These are phyloP conservation scores for Melipona bicolor DNA, from an alignment of 2,888 invertebrate genomes.

Conservation along the genomic window DNA sequence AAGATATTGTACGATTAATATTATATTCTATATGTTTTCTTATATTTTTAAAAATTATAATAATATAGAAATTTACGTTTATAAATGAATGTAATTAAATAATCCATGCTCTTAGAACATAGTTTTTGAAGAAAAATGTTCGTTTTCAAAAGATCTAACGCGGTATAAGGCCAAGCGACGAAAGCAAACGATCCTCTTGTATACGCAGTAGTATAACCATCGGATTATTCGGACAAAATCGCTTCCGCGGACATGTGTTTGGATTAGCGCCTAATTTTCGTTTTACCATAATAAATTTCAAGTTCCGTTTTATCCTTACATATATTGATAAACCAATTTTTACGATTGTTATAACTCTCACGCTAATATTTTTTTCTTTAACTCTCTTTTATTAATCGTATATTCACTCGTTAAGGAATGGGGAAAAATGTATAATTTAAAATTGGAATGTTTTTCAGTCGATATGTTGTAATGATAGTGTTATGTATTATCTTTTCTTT, in stretches of 20 bases:
- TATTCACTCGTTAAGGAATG: not conserved
- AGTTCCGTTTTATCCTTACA: not conserved
- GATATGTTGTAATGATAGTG: not conserved
- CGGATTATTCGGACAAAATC: constrained; percentile 5
- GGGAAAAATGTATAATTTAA: not conserved
- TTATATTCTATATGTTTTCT: no score
- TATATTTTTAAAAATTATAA: no score
- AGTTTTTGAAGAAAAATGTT: not conserved
- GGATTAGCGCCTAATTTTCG: not conserved
- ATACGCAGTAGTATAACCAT: not conserved
- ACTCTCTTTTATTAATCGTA: not conserved
- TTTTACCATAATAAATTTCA: not conserved
- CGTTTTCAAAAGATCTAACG: not conserved
- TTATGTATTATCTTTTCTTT: not conserved
- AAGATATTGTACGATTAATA: no score
- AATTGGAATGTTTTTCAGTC: not conserved
- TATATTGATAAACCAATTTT: not conserved
- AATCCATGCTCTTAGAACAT: no score
- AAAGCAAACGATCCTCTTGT: no score
- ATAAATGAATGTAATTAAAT: no score
- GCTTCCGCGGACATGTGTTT: not conserved
- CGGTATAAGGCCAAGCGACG: not conserved
- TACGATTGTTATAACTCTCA: not conserved
- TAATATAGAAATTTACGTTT: no score
- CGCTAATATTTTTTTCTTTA: not conserved